Conservation (phyloP, 2,888 invertebrate species). For the Hermaeophaga mercurialis region DNA sequence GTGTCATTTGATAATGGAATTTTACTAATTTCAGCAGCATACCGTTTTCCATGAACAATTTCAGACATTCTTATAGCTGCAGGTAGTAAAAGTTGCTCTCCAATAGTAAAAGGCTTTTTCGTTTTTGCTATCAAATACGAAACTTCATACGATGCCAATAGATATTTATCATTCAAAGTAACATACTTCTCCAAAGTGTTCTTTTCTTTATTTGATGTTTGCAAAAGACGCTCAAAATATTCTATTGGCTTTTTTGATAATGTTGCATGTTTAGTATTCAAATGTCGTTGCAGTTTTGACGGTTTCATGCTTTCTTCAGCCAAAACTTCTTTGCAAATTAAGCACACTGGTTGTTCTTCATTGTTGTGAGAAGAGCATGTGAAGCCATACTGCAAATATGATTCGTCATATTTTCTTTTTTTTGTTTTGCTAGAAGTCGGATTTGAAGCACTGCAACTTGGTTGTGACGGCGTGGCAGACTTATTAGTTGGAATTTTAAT, state of each 20-base stretch:
- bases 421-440: conserved; percentile 8
- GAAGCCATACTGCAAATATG: conserved; percentile 14
- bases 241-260: conserved; percentile 6
- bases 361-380: conserved; percentile 11
- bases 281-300: conserved; percentile 9
- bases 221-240: conserved; percentile 6
- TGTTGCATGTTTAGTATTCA: conserved; percentile 3
- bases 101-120: conserved; percentile 12
- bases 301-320: conserved; percentile 10
- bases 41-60: conserved; percentile 13
- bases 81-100: conserved; percentile 13
- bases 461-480: conserved; percentile 13
- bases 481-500: conserved; percentile 13
- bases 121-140: conserved; percentile 5
- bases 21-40: conserved; percentile 4
- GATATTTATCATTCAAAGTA: conserved; percentile 14
- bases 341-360: conserved; percentile 14
- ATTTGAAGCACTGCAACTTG: conserved; percentile 12
- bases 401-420: no score
- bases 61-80: conserved; percentile 12
- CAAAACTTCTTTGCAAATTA: conserved; percentile 13
- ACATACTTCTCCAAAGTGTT: conserved; percentile 11
- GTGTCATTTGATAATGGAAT: no score
- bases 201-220: conserved; percentile 14
- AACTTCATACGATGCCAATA: no score